phyloP scores from a whole-genome alignment of 2,113 vertebrate species.

The Protomyctophum bolini region DNA sequence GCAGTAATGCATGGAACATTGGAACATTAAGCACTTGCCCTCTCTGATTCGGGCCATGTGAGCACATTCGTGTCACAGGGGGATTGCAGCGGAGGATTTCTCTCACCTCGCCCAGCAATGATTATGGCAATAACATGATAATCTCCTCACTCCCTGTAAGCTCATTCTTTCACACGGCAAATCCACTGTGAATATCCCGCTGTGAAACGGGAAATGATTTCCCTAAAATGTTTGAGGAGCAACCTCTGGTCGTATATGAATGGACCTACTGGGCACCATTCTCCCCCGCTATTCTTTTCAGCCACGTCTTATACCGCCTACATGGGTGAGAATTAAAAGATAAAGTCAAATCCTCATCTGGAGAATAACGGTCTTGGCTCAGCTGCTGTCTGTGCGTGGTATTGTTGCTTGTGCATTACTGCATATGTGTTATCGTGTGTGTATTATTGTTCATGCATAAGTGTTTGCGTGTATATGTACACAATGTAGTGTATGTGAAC shows the following conservation, averaged over 20 bases:
- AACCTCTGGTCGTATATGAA: conserved; percentile 41
- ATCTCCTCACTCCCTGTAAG: conserved; percentile 53
- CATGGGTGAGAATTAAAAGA: conserved; percentile 55
- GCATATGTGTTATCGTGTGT: background rate
- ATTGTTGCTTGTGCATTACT: background rate
- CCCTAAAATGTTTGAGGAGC: conserved; percentile 31
- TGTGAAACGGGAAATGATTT: conserved; percentile 53
- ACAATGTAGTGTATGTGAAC: too few species aligned
- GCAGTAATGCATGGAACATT: conserved; percentile 8
- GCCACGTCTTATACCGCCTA: conserved; percentile 32
- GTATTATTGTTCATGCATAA: conserved; percentile 7
- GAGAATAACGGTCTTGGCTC: conserved; percentile 26
- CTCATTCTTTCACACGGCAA: conserved; percentile 45
- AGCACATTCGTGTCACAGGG: conserved; percentile 48
- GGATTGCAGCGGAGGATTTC: conserved; percentile 54
- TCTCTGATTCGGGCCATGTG: conserved; percentile 36
- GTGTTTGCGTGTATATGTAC: background rate
- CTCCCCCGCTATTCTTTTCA: conserved; percentile 23
- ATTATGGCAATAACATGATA: conserved; percentile 67
- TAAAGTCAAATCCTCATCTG: conserved; percentile 54
- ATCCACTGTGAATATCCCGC: conserved; percentile 29
- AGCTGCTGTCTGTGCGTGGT: conserved; percentile 17
- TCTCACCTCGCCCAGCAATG: conserved; percentile 51
- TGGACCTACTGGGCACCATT: conserved; percentile 25
- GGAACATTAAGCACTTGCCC: conserved; percentile 20